phyloP scores from a whole-genome alignment of 2,888 invertebrate genomes.

The Rutpela maculata region DNA sequence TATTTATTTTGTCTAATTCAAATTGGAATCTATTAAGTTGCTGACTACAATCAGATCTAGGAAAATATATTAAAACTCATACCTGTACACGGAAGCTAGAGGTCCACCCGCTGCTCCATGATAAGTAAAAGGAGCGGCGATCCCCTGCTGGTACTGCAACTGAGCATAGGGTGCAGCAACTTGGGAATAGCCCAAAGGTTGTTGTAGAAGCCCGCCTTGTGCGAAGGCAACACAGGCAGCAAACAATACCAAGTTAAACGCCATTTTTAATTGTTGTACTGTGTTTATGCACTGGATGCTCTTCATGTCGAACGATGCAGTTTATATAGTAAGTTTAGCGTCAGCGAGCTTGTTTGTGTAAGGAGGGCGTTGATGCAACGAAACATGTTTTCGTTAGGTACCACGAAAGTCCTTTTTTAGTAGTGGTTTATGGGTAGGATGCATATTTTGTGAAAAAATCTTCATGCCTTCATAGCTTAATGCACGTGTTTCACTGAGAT shows the following conservation, averaged over 20 bases:
- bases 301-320: neutral
- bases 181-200: neutral
- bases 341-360: neutral
- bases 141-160: neutral
- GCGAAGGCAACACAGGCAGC: constrained; percentile 26
- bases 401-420: neutral
- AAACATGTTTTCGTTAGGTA: neutral
- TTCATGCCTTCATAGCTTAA: no score
- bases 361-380: constrained; percentile 4
- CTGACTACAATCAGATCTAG: no score
- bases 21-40: no score
- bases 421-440: neutral
- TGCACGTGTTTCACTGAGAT: no score
- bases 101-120: constrained; percentile 34
- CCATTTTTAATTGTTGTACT: neutral
- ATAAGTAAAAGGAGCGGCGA: neutral
- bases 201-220: neutral
- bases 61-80: neutral
- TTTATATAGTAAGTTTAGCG: neutral
- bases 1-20: no score
- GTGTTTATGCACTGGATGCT: neutral
- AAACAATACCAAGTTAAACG: constrained; percentile 17
- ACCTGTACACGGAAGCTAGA: neutral
- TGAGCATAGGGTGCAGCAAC: neutral
- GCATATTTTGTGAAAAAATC: neutral